Percentiles rank a stretch among this genome's conserved stretches.
phyloP scores from a whole-genome alignment of 2,113 vertebrate genomes.

The Raja brachyura region DNA sequence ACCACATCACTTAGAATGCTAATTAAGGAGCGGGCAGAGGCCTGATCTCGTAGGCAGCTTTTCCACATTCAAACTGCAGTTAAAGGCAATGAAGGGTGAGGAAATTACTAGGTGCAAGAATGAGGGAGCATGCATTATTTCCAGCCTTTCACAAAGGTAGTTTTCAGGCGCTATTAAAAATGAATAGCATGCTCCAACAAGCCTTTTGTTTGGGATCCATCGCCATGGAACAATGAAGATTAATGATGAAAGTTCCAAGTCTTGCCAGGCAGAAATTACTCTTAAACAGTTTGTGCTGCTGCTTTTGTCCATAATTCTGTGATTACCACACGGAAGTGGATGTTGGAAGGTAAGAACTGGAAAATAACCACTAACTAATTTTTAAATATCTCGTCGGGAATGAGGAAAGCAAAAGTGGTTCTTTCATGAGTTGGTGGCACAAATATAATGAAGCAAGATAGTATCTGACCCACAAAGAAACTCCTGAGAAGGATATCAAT shows the following conservation, averaged over 20 bases:
- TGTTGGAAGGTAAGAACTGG: neutral
- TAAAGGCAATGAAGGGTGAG: slow-evolving; percentile 40
- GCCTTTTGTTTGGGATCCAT: slow-evolving; percentile 7
- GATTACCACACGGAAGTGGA: neutral
- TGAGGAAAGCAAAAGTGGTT: slow-evolving; percentile 40
- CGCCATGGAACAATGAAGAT: slow-evolving; percentile 9
- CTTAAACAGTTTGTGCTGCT: slow-evolving; percentile 11
- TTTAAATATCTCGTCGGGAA: neutral
- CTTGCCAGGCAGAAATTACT: slow-evolving; percentile 11
- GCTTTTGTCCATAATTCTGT: neutral
- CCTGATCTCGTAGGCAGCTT: slow-evolving; percentile 46
- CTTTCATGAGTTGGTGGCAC: slow-evolving; percentile 37
- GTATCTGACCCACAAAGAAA: slow-evolving; percentile 45
- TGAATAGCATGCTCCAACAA: slow-evolving; percentile 36
- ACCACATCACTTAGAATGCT: slow-evolving; percentile 48
- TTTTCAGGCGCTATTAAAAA: slow-evolving; percentile 22
- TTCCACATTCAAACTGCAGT: slow-evolving; percentile 38
- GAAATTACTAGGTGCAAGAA: slow-evolving; percentile 21
- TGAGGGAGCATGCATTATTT: slow-evolving; percentile 36
- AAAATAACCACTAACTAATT: neutral
- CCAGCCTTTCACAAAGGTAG: slow-evolving; percentile 23
- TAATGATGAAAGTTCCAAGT: neutral
- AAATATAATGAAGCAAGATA: slow-evolving; percentile 48
- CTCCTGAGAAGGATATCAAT: neutral
- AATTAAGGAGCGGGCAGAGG: slow-evolving; percentile 45